Conservation (phyloP, 2,888 invertebrate species). For the Heliothis peltigera region DNA sequence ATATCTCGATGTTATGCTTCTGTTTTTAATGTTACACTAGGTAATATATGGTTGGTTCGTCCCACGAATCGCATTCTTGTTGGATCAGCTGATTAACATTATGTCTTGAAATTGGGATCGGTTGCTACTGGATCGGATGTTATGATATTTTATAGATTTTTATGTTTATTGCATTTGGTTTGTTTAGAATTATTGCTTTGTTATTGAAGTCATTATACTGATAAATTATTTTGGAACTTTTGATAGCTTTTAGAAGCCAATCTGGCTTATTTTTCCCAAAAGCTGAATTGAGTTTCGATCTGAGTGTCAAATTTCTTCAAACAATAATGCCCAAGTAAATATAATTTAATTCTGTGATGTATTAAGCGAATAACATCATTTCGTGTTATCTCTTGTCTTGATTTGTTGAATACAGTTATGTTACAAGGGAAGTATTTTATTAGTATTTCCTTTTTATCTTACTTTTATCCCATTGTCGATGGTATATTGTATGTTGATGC, state of each 20-base stretch:
- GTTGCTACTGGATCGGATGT: constrained; percentile 41
- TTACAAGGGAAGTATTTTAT: constrained; percentile 50
- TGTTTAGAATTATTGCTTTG: neutral
- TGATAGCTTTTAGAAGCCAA: neutral
- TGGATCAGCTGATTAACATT: constrained; percentile 42
- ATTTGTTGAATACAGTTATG: constrained; percentile 50
- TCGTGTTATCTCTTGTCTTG: constrained; percentile 25
- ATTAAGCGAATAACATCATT: constrained; percentile 18
- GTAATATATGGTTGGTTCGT: constrained; percentile 52
- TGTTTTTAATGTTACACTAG: constrained; percentile 56
- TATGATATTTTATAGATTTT: constrained; percentile 49
- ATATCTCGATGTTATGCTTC: constrained; percentile 54
- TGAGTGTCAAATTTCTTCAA: neutral
- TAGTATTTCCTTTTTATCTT: constrained; percentile 53
- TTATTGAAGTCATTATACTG: neutral
- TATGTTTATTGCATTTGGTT: constrained; percentile 29
- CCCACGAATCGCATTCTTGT: constrained; percentile 56
- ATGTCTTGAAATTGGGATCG: constrained; percentile 33
- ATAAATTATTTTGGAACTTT: neutral
- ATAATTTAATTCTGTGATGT: neutral
- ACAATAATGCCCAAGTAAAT: neutral
- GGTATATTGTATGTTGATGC: constrained; percentile 53
- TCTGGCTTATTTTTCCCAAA: neutral
- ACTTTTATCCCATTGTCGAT: constrained; percentile 44
- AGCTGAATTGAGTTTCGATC: neutral